Conservation (phyloP, 1,140 invertebrate genomes). For the Pemphigus obesinymphae region DNA sequence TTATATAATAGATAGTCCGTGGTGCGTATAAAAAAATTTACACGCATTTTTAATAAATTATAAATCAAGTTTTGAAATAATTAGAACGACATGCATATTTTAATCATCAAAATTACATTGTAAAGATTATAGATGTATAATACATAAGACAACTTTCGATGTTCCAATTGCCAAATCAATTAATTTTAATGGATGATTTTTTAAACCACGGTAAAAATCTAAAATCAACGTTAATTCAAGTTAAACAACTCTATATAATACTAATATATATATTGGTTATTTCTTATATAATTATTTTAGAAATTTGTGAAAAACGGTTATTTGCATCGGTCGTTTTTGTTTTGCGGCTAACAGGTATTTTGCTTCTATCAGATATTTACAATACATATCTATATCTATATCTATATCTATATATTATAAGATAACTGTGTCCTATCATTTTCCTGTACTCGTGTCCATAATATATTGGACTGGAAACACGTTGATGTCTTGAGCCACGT, state of each 20-base stretch:
- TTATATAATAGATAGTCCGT: background rate
- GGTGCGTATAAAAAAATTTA: background rate
- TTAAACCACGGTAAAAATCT: background rate
- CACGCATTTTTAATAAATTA: background rate
- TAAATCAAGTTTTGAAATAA: background rate
- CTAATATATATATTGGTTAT: background rate
- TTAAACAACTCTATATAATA: background rate
- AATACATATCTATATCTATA: no score
- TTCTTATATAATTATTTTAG: background rate
- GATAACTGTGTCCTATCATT: no score
- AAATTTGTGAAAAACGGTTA: background rate
- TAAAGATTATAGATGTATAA: background rate
- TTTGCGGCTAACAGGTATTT: no score
- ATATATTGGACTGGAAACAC: background rate
- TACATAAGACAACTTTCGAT: background rate
- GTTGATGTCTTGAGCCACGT: slow-evolving; percentile 34
- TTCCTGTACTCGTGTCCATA: background rate
- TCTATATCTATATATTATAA: no score
- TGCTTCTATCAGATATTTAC: no score
- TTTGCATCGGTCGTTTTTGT: no score
- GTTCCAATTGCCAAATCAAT: background rate
- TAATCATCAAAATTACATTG: background rate
- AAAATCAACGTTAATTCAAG: background rate
- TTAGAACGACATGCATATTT: background rate
- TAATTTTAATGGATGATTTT: background rate